Evolutionary conservation across 2,888 invertebrate genomes (phyloP), one percentile per base, ranked within the genome.

Genomic region (Pollenia amentaria): DNA sequence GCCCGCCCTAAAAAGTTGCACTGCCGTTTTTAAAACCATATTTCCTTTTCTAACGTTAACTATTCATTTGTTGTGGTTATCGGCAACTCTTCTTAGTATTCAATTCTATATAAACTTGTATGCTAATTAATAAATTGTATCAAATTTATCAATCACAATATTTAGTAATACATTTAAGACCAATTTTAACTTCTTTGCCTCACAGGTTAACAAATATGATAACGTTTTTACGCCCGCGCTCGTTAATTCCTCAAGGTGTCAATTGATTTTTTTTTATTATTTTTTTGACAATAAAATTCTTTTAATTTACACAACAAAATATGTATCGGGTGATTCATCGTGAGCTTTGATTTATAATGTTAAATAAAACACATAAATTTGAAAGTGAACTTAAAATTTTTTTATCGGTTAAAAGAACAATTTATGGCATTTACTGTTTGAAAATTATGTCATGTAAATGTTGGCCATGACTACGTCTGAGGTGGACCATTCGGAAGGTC

Each of bases 21-120:
- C 57, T 38, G 14, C 6, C n/a, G 3, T 38, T 38, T 38, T 57
- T 9, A 57, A 57, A 29, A 57, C 14, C 57, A 29, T 57, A 57
- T 38, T 29, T 8, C 57, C 57, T 38, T 57, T 57, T 38, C 14
- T 8, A n/a, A 57, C 14, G 38, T 38, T 57, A 8, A 38, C 38
- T 55, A 21, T 12, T 21, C 6, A 3, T 21, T 55, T 55, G 53
- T 55, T 3, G 57, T 38, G 38, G 1, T 67, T 67, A 46, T 21
- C 65, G 46, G 10, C 4, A 48, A 9, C 14, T 67, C 29, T 21
- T 29, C 65, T 67, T 67, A 21, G 21, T 48, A 46, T n/a, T 46
- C 10, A 21, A 48, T 67, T 44, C 64, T 64, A 64, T 44, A 64
- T 18, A 64, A 64, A 64, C 6, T 67, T 21, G 14, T 21, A 67